Conservation (phyloP, 2,113 vertebrate species). For the Eulacestoma nigropectus region DNA sequence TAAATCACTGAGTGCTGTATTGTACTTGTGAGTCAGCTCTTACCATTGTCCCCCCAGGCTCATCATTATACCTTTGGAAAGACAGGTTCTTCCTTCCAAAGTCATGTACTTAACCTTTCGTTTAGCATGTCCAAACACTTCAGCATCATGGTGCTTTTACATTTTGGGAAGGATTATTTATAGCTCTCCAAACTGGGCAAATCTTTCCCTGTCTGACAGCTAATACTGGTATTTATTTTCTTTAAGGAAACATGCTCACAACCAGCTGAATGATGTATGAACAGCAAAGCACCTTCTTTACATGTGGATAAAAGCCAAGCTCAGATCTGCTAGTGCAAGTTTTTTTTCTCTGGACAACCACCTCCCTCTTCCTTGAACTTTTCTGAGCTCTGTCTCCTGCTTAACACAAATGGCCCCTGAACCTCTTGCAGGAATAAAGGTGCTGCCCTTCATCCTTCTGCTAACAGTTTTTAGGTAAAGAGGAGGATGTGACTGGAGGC, state of each 20-base stretch:
- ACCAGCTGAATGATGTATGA: neutral
- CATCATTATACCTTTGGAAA: neutral
- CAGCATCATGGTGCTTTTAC: neutral
- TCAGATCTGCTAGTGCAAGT: neutral
- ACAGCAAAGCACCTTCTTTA: neutral
- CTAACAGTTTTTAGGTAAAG: neutral
- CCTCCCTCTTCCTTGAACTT: neutral
- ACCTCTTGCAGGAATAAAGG: neutral
- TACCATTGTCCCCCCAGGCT: neutral
- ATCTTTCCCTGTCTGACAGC: neutral
- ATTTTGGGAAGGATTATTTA: neutral
- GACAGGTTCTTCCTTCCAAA: neutral
- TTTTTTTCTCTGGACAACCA: neutral
- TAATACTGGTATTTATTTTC: neutral
- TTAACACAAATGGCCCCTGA: neutral
- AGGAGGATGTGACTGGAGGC: neutral
- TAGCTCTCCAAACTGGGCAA: neutral
- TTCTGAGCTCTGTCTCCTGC: neutral
- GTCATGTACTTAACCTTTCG: neutral
- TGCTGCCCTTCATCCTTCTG: neutral
- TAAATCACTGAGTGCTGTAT: neutral
- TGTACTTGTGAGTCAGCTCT: neutral
- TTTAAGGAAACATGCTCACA: neutral
- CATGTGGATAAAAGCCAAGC: neutral
- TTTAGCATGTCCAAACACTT: neutral